Evolutionary conservation across 2,113 vertebrate species (phyloP).

Genomic region (Ictalurus punctatus): DNA sequence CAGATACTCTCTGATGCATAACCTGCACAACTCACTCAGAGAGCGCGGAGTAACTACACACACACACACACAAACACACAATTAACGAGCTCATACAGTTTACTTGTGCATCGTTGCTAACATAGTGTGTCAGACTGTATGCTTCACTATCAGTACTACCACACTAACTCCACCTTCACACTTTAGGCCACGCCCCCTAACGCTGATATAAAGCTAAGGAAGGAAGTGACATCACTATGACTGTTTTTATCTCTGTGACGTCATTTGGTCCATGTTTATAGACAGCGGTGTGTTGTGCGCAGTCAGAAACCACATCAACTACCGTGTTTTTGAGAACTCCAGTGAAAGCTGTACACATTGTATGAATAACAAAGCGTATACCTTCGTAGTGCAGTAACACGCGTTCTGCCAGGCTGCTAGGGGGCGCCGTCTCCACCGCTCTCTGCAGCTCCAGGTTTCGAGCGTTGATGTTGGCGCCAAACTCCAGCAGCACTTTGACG

Average conservation of each 20-base stretch:
- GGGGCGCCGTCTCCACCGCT: constrained; percentile 78
- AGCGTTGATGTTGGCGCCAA: constrained; percentile 83
- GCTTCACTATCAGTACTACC: too few species aligned
- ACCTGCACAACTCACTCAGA: constrained; percentile 81
- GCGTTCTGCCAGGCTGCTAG: constrained; percentile 76
- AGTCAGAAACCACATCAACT: background rate
- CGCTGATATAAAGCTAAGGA: background rate
- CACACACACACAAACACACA: constrained; percentile 11
- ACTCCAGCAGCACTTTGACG: constrained; percentile 79
- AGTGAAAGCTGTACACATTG: too few species aligned
- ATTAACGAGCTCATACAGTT: background rate
- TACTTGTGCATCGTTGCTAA: too few species aligned
- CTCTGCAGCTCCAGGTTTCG: constrained; percentile 80
- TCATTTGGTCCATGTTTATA: background rate
- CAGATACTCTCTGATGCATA: constrained; percentile 77
- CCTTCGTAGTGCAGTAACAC: constrained; percentile 80
- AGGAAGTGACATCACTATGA: background rate
- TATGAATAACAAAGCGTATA: constrained; percentile 45
- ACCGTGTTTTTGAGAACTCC: background rate
- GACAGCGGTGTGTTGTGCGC: background rate
- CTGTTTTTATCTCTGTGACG: background rate
- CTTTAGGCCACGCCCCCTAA: background rate
- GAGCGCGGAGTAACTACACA: constrained; percentile 77
- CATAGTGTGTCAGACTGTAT: too few species aligned
- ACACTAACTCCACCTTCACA: background rate